Evolutionary conservation across 2,888 invertebrate species (phyloP).

Genomic region (Epinotia demarniana): DNA sequence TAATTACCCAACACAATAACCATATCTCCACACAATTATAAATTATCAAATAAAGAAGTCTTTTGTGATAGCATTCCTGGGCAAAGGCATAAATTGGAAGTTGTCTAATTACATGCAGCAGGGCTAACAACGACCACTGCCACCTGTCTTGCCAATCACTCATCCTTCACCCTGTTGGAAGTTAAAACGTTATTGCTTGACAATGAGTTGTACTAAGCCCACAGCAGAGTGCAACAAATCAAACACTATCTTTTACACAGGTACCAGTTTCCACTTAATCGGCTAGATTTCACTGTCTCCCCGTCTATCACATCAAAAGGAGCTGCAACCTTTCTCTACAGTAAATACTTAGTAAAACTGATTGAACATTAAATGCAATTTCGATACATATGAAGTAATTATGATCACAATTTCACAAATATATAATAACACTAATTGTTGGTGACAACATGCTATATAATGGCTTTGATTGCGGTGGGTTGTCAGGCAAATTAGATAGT

Average conservation of each 20-base stretch:
- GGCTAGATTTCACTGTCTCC: slow-evolving; percentile 8
- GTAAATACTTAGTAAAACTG: slow-evolving; percentile 18
- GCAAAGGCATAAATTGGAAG: slow-evolving; percentile 4
- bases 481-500: neutral
- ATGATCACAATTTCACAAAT: slow-evolving; percentile 8
- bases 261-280: slow-evolving; percentile 13
- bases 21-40: slow-evolving; percentile 27
- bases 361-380: slow-evolving; percentile 43
- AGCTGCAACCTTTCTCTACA: neutral
- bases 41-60: slow-evolving; percentile 37
- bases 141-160: neutral
- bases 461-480: neutral
- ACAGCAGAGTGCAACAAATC: neutral
- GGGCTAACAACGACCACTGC: neutral
- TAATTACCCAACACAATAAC: slow-evolving; percentile 38
- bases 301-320: neutral
- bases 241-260: neutral
- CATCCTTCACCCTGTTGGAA: neutral
- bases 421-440: neutral
- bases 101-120: slow-evolving; percentile 21
- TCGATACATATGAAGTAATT: slow-evolving; percentile 24
- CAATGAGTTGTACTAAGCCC: too few species aligned
- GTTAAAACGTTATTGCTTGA: too few species aligned
- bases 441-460: neutral
- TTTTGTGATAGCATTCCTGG: slow-evolving; percentile 26